Conservation (phyloP, 2,888 invertebrate genomes). For the Steromphala cineraria region DNA sequence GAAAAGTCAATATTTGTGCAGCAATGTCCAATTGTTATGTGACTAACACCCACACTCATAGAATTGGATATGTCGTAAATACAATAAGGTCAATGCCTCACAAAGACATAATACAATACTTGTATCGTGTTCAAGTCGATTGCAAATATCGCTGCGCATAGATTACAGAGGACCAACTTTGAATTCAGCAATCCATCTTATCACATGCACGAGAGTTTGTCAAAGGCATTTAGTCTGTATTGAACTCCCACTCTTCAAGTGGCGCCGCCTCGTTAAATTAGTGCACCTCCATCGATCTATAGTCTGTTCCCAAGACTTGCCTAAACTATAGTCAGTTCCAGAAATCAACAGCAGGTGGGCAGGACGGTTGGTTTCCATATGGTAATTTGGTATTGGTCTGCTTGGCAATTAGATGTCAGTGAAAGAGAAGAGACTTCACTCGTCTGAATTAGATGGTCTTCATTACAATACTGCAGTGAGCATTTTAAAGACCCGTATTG, state of each 20-base stretch:
- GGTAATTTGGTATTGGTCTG: neutral
- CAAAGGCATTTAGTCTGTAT: neutral
- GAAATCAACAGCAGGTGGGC: neutral
- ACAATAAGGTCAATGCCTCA: too few species aligned
- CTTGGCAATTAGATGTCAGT: neutral
- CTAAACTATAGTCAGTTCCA: neutral
- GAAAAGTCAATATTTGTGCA: too few species aligned
- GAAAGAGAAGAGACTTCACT: neutral
- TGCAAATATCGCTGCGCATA: too few species aligned
- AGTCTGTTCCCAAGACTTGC: neutral
- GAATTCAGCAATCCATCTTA: neutral
- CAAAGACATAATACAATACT: too few species aligned
- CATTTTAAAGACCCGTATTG: neutral
- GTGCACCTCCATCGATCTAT: conserved; percentile 1
- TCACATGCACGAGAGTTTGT: neutral
- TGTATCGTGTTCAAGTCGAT: too few species aligned
- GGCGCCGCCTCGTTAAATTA: neutral
- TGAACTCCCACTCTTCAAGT: neutral
- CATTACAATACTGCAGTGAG: neutral
- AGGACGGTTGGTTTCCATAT: neutral
- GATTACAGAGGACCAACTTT: too few species aligned
- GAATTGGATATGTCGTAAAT: too few species aligned
- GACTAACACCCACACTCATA: too few species aligned
- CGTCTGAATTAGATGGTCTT: neutral
- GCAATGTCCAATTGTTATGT: too few species aligned